Conservation (phyloP, 2,797 vertebrate species). For the Sebastes goodei region DNA sequence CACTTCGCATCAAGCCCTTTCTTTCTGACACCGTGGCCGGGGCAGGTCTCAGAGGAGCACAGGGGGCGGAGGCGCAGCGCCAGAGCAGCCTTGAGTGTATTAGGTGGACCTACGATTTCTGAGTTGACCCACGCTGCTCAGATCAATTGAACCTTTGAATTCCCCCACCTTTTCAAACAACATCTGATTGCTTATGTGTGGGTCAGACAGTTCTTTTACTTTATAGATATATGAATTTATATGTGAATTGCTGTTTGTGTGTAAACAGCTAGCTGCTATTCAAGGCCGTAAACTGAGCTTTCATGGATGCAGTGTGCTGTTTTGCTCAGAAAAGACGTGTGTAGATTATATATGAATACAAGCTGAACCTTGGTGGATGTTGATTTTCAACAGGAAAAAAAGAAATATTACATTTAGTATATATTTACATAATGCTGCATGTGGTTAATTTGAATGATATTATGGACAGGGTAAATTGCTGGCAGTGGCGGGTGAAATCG, state of each 20-base stretch:
- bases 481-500: too few species aligned
- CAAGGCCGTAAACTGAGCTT: background rate
- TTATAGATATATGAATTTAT: background rate
- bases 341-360: background rate
- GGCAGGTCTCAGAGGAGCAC: constrained; percentile 29
- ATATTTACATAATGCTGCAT: background rate
- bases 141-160: constrained; percentile 27
- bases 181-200: background rate
- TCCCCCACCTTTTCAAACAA: background rate
- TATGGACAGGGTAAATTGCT: too few species aligned
- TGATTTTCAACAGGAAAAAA: background rate
- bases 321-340: background rate
- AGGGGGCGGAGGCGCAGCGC: background rate
- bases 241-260: background rate
- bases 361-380: background rate
- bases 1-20: background rate
- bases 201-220: background rate
- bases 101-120: constrained; percentile 26
- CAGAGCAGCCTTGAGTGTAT: background rate
- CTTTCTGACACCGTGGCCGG: constrained; percentile 17
- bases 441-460: background rate
- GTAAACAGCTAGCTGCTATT: background rate
- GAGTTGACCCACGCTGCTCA: constrained; percentile 16
- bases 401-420: background rate
- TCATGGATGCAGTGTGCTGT: background rate